Evolutionary conservation across 2,888 invertebrate genomes (phyloP), one percentile per base, ranked within the genome.

Genomic region (Tiliacea citrago): DNA sequence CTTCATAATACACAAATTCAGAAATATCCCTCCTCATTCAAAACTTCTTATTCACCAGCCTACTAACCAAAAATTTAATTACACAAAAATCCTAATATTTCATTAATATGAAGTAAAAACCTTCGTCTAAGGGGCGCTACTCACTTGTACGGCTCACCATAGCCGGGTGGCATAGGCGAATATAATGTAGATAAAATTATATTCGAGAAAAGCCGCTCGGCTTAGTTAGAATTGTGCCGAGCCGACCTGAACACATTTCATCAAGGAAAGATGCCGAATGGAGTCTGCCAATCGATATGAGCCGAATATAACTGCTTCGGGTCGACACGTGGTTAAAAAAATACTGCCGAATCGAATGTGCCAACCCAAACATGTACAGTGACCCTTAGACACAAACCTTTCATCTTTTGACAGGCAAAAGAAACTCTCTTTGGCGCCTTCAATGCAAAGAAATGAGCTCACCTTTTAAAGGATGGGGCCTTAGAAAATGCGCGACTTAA

Each of bases 401-500:
- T 86, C 84, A 88, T 86, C 86, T 90, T 89, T 87, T 71, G 81
- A 79, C 45, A 68, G 75, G 76, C 82, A 81, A 79, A 88, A 86
- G 82, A 83, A 85, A 86, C 77, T 58, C 87, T 88, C 89, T 91
- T 91, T 89, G 86, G 91, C 87, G 89, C 89, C 79, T 90, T 92
- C 86, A 92, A 84, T 88, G 88, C 86, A 83, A 87, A 87, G 90
- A 90, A 91, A 92, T 91, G 91, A 90, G 89, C 87, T 87, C 89
- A 88, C 89, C 90, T 91, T 88, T 90, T 89, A 89, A 71, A 86
- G 85, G 88, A 86, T 81, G 84, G 58, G 77, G 79, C 87, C 87
- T 88, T 86, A 88, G 75, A 88, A 88, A 86, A 72, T 35, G 60
- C 71, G 89, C 79, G 84, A 69, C 79, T 82, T 83, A 86, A 87